These are phyloP conservation scores for Trichomycterus rosablanca DNA, from an alignment of 2,113 vertebrate genomes.

Conservation along the genomic window DNA sequence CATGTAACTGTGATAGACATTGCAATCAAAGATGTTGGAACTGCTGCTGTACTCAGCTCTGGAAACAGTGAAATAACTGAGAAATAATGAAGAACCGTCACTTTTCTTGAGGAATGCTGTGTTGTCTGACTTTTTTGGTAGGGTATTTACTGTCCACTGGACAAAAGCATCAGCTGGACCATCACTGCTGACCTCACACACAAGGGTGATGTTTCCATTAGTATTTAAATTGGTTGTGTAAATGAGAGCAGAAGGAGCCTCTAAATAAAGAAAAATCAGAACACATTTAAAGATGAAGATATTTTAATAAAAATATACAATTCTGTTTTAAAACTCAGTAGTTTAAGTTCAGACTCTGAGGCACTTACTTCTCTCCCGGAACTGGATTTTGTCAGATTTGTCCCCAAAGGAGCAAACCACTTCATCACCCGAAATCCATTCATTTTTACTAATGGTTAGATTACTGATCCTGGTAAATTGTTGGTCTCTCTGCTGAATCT, in stretches of 20 bases:
- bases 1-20: slow-evolving; percentile 2
- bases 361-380: background rate
- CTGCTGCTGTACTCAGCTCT: rapidly evolving
- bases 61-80: slow-evolving; percentile 12
- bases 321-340: background rate
- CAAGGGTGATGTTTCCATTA: background rate
- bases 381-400: background rate
- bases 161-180: slow-evolving; percentile 14
- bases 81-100: background rate
- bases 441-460: background rate
- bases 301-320: background rate
- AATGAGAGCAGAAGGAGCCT: background rate
- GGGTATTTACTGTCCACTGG: background rate
- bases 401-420: background rate
- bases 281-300: background rate
- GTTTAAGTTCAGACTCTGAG: background rate
- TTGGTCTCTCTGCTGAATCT: too few relatives aligned
- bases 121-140: background rate
- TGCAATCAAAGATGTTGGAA: background rate
- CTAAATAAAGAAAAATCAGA: background rate
- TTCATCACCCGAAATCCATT: background rate
- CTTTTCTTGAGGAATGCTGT: background rate
- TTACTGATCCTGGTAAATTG: background rate
- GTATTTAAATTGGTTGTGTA: background rate
- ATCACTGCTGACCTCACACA: slow-evolving; percentile 25